Evolutionary conservation across 2,888 invertebrate genomes (phyloP), one percentile per base, ranked within the genome.

Genomic region (Malthinus seriepunctatus): DNA sequence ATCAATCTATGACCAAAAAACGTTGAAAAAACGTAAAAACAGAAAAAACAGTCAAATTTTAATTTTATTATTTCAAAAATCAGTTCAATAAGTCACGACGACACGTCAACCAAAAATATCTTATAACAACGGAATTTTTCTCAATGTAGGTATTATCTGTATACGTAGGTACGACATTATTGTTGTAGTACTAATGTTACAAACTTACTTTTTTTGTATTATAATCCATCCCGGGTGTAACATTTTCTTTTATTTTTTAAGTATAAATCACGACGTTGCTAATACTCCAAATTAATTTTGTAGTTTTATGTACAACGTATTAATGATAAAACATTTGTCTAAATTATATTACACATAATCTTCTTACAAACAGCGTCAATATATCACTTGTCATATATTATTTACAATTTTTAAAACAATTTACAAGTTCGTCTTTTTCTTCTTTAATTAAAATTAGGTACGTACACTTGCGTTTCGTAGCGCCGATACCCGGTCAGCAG

Each of bases 121-220:
- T 23, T 23, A 5, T 73, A 72, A 73, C 72, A 74, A 75, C 72
- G 70, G 66, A 74, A 74, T 51, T 48, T 52, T 54, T 58, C n/a
- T 54, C 45, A 53, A 51, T 61, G 44, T 57, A 47, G 23, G 23
- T 23, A 23, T 23, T 23, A 23, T 23, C 23, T 61, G 12, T 35
- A 15, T 58, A 56, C 54, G 55, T 73, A 76, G 76, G 73, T 74
- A 75, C 73, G 76, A 75, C 76, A 75, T 71, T 73, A 69, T 73
- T 3, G 23, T 23, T 5, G 23, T 5, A 5, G 70, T 73, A 73
- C 74, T 76, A 70, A 74, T 76, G 64, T 62, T 64, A 66, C 74
- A 75, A 77, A 75, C 74, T 75, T 76, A 75, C 72, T 73, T 71
- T 76, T 42, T 71, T 75, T 68, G 71, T 73, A 67, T 73, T 71